Evolutionary conservation across 2,797 vertebrate genomes (phyloP).

Genomic region (Siniperca obscura): DNA sequence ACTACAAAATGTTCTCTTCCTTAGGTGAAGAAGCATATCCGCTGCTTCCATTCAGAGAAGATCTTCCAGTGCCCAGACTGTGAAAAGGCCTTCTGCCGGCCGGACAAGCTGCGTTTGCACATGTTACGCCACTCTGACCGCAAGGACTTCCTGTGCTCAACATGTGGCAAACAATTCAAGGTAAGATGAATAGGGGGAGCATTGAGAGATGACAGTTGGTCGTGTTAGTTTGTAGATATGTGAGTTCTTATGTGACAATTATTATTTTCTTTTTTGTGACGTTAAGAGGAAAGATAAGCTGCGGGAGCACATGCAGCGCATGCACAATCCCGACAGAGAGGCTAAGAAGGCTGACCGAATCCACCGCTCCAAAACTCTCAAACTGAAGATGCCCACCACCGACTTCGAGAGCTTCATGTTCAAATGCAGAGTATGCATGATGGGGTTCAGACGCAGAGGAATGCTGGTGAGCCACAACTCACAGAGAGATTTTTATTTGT

Average conservation of each 20-base stretch:
- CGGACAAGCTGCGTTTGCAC: slow-evolving; percentile 96
- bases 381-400: slow-evolving; percentile 92
- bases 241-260: background rate
- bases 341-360: slow-evolving; percentile 96
- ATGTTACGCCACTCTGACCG: slow-evolving; percentile 98
- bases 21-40: slow-evolving; percentile 97
- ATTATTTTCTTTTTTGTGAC: slow-evolving; percentile 9
- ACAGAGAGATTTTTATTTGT: too few relatives aligned
- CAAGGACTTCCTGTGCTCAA: slow-evolving; percentile 98
- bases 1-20: slow-evolving; percentile 21
- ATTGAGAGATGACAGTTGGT: background rate
- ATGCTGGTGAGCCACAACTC: slow-evolving; percentile 91
- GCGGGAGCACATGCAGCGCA: slow-evolving; percentile 98
- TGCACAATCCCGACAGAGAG: slow-evolving; percentile 98
- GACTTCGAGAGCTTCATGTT: slow-evolving; percentile 99
- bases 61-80: slow-evolving; percentile 96
- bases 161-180: slow-evolving; percentile 99
- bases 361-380: slow-evolving; percentile 94
- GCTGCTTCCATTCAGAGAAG: slow-evolving; percentile 98
- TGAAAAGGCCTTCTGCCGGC: slow-evolving; percentile 97
- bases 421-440: slow-evolving; percentile 98
- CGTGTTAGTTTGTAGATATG: background rate
- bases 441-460: slow-evolving; percentile 97
- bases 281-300: slow-evolving; percentile 96
- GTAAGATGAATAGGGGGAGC: slow-evolving; percentile 73